A percentile compares a stretch with the other conserved stretches of the same genome.
Conservation (phyloP, 2,797 vertebrate genomes). For the Esox masquinongy region DNA sequence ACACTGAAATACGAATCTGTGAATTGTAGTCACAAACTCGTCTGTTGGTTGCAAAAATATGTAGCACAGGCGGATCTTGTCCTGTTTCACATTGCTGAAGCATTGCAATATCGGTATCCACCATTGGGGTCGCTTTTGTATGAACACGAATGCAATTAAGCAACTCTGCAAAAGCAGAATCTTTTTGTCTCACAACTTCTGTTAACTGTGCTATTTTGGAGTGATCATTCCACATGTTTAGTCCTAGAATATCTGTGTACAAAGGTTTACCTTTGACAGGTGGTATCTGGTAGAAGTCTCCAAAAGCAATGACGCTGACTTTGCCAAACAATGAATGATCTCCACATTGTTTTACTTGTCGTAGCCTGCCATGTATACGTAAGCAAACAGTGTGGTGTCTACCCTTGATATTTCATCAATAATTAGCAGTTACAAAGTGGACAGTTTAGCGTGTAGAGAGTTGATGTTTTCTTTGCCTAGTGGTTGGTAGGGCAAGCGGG, state of each 20-base stretch:
- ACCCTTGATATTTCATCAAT: slow-evolving; percentile 28
- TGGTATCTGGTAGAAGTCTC: slow-evolving; percentile 11
- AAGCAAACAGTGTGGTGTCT: background rate
- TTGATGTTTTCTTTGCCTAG: slow-evolving; percentile 19
- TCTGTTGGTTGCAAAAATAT: too few relatives aligned
- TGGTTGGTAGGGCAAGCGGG: slow-evolving; percentile 7
- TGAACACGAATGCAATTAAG: slow-evolving; percentile 9
- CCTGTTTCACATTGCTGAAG: slow-evolving; percentile 27
- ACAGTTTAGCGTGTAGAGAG: background rate
- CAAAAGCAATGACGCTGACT: background rate
- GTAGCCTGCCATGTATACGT: slow-evolving; percentile 13
- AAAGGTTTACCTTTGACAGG: slow-evolving; percentile 17
- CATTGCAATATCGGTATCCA: background rate
- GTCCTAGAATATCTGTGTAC: too few relatives aligned
- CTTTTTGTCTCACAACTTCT: slow-evolving; percentile 25
- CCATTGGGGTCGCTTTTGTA: background rate
- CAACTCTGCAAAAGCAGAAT: slow-evolving; percentile 23
- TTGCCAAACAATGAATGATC: slow-evolving; percentile 20
- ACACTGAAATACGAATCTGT: background rate
- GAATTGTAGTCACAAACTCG: slow-evolving; percentile 22
- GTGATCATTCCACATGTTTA: slow-evolving; percentile 7
- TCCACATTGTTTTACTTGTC: slow-evolving; percentile 21
- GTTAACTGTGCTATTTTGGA: slow-evolving; percentile 19
- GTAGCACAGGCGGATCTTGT: background rate
- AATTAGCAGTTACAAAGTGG: slow-evolving; percentile 6